phyloP scores from a whole-genome alignment of 2,113 vertebrate genomes.

The Lasiurus borealis region DNA sequence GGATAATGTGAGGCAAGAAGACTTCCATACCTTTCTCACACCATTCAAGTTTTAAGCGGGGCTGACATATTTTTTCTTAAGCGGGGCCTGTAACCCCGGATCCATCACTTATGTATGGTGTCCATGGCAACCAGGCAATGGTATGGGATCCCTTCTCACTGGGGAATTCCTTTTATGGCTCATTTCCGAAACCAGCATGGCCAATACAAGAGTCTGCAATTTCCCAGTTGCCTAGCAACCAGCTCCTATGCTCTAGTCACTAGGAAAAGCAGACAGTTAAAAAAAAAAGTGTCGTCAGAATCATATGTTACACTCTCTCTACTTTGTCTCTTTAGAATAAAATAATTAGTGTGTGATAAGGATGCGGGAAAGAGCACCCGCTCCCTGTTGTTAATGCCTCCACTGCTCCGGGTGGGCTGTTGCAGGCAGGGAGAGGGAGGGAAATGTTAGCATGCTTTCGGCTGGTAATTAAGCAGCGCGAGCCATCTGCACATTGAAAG shows the following conservation, averaged over 20 bases:
- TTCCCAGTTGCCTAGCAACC: slow-evolving; percentile 91
- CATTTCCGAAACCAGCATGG: slow-evolving; percentile 89
- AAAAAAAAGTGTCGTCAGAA: slow-evolving; percentile 71
- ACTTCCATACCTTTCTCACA: slow-evolving; percentile 37
- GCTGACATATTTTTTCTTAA: slow-evolving; percentile 79
- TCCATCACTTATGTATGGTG: slow-evolving; percentile 87
- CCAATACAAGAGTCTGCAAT: slow-evolving; percentile 85
- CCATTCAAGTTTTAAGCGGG: slow-evolving; percentile 48
- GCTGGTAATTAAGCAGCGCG: slow-evolving; percentile 76
- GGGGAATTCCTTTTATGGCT: slow-evolving; percentile 89
- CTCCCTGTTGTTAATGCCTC: background rate
- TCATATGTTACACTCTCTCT: slow-evolving; percentile 82
- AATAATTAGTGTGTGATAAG: slow-evolving; percentile 76
- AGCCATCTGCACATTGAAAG: slow-evolving; percentile 77
- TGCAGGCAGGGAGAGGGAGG: slow-evolving; percentile 57
- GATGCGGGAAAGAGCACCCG: slow-evolving; percentile 63
- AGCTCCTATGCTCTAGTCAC: slow-evolving; percentile 85
- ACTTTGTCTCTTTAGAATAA: slow-evolving; percentile 80
- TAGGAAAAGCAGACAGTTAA: slow-evolving; percentile 82
- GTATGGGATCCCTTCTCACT: slow-evolving; percentile 86
- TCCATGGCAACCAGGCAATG: slow-evolving; percentile 88
- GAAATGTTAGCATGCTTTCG: slow-evolving; percentile 29
- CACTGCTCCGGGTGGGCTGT: slow-evolving; percentile 50
- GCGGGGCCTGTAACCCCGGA: slow-evolving; percentile 82
- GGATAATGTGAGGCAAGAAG: background rate